Evolutionary conservation across 2,888 invertebrate species (phyloP).

Genomic region (Nomada fucata): DNA sequence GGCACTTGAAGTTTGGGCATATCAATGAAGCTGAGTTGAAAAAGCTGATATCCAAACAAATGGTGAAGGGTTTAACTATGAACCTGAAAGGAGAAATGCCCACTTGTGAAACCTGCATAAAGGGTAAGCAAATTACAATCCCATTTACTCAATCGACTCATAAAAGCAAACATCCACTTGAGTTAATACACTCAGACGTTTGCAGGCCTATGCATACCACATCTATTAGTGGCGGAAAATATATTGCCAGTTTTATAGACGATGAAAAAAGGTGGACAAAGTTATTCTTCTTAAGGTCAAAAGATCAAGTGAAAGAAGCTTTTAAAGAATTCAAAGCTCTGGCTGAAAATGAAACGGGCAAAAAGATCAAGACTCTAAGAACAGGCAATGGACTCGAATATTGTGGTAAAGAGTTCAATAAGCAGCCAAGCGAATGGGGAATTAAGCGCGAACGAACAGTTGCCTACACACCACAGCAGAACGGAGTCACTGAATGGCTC

Average conservation of each 20-base stretch:
- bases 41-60: no score
- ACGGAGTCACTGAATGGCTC: neutral
- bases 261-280: slow-evolving; percentile 1
- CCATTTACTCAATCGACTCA: no score
- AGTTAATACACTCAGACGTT: slow-evolving; percentile 8
- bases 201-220: slow-evolving; percentile 21
- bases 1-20: neutral
- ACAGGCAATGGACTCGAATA: slow-evolving; percentile 22
- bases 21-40: neutral
- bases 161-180: neutral
- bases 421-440: neutral
- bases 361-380: neutral
- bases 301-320: neutral
- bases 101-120: no score
- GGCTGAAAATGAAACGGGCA: slow-evolving; percentile 2
- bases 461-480: slow-evolving; percentile 15
- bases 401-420: neutral
- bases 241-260: slow-evolving; percentile 5
- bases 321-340: slow-evolving; percentile 6
- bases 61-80: no score
- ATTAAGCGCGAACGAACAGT: slow-evolving; percentile 4
- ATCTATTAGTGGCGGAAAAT: neutral
- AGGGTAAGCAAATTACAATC: no score
- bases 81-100: no score
- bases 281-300: slow-evolving; percentile 22